Percentiles rank a stretch among this genome's conserved stretches.
Conservation (phyloP, 1,140 invertebrate genomes). For the Drosophila arizonae region DNA sequence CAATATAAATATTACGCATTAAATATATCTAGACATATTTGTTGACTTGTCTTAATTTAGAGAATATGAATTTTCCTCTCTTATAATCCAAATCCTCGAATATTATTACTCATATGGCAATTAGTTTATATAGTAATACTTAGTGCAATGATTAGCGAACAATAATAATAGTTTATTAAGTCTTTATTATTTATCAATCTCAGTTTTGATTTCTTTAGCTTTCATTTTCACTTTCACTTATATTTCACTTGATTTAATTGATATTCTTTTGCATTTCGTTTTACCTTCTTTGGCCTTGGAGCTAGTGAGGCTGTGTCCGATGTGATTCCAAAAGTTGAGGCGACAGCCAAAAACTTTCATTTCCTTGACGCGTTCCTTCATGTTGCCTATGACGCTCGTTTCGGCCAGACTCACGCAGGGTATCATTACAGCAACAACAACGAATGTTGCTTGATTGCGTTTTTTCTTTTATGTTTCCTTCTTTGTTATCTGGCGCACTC, state of each 20-base stretch:
- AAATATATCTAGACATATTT: too few relatives aligned
- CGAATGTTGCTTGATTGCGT: constrained; percentile 15
- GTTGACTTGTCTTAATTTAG: too few relatives aligned
- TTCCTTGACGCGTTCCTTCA: constrained; percentile 83
- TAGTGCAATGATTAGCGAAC: too few relatives aligned
- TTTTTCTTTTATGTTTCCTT: constrained; percentile 26
- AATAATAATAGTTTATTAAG: neutral
- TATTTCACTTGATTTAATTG: neutral
- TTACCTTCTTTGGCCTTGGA: constrained; percentile 82
- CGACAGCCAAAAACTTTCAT: constrained; percentile 83
- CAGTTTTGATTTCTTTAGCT: neutral
- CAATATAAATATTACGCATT: too few relatives aligned
- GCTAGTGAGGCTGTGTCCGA: constrained; percentile 80
- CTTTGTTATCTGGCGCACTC: constrained; percentile 4
- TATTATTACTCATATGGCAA: too few relatives aligned
- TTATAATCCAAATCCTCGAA: too few relatives aligned
- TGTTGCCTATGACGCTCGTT: constrained; percentile 83
- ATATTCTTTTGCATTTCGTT: constrained; percentile 6
- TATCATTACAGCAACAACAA: constrained; percentile 72
- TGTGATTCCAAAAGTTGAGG: constrained; percentile 82
- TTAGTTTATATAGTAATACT: too few relatives aligned
- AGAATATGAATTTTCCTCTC: too few relatives aligned
- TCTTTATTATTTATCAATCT: neutral
- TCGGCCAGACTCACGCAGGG: constrained; percentile 83
- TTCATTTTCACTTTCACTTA: constrained; percentile 1